Evolutionary conservation across 2,797 vertebrate genomes (phyloP).

Genomic region (Paguma larvata): DNA sequence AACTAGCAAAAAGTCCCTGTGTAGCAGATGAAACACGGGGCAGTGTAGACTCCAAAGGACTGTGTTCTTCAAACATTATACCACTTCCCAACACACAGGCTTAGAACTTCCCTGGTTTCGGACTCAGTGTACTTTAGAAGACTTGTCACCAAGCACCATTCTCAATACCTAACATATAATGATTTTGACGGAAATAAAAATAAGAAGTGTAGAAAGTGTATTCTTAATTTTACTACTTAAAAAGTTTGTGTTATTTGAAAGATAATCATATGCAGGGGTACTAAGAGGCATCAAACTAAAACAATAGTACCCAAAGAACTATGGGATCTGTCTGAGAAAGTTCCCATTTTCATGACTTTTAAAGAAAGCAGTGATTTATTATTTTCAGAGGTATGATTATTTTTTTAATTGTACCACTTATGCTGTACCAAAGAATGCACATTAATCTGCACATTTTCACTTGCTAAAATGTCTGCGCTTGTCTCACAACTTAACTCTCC

Average conservation of each 20-base stretch:
- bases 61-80: not conserved
- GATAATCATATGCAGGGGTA: not conserved
- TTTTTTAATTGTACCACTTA: not conserved
- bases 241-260: not conserved
- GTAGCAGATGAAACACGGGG: not conserved
- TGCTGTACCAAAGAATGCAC: not conserved
- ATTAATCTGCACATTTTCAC: not conserved
- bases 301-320: constrained; percentile 3
- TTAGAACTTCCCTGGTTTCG: not conserved
- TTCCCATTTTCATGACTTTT: not conserved
- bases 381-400: constrained; percentile 29
- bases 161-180: not conserved
- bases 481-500: not conserved
- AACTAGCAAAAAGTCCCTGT: not conserved
- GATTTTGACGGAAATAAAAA: not conserved
- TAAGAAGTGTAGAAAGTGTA: not conserved
- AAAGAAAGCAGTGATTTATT: constrained; percentile 6
- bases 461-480: not conserved
- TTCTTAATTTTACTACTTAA: not conserved
- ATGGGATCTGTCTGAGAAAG: not conserved
- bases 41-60: not conserved
- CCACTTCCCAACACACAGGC: not conserved
- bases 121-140: not conserved
- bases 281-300: not conserved
- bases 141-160: not conserved